phyloP scores from a whole-genome alignment of 2,888 invertebrate species.

The Caenorhabditis macrosperma region DNA sequence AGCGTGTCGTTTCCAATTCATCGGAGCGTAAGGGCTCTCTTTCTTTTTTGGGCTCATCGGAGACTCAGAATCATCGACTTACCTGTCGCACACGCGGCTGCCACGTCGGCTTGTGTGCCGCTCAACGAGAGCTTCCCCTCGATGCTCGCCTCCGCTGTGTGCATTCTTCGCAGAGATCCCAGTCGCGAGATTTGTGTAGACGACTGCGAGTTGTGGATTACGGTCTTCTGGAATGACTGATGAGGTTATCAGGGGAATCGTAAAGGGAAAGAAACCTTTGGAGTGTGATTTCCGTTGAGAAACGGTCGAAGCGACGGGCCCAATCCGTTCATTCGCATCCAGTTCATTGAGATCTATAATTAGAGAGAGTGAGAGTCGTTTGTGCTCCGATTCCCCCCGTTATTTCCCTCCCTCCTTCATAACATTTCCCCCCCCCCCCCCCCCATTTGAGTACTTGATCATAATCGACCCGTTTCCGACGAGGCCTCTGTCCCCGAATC shows the following conservation, averaged over 20 bases:
- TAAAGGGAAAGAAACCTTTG: constrained; percentile 46
- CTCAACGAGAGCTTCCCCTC: constrained; percentile 57
- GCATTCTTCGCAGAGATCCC: constrained; percentile 64
- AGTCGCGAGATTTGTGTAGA: constrained; percentile 60
- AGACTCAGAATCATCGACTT: not conserved
- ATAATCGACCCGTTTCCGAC: constrained; percentile 50
- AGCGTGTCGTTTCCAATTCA: constrained; percentile 3
- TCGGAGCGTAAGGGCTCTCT: not conserved
- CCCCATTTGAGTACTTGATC: constrained; percentile 54
- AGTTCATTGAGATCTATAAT: constrained; percentile 78
- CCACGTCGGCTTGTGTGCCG: constrained; percentile 57
- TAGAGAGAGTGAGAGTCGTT: no score
- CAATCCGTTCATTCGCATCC: constrained; percentile 78
- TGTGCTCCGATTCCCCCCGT: no score
- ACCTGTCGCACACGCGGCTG: constrained; percentile 25
- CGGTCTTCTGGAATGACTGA: constrained; percentile 32
- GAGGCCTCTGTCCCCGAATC: constrained; percentile 39
- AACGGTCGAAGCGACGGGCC: constrained; percentile 65
- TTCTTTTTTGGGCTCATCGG: not conserved
- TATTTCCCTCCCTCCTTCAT: no score
- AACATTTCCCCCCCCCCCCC: no score
- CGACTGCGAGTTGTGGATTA: constrained; percentile 59
- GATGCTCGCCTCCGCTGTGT: constrained; percentile 58
- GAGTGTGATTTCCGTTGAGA: constrained; percentile 61
- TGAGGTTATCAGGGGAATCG: not conserved